Evolutionary conservation across 2,797 vertebrate genomes (phyloP).

Genomic region (Tamandua tetradactyla): DNA sequence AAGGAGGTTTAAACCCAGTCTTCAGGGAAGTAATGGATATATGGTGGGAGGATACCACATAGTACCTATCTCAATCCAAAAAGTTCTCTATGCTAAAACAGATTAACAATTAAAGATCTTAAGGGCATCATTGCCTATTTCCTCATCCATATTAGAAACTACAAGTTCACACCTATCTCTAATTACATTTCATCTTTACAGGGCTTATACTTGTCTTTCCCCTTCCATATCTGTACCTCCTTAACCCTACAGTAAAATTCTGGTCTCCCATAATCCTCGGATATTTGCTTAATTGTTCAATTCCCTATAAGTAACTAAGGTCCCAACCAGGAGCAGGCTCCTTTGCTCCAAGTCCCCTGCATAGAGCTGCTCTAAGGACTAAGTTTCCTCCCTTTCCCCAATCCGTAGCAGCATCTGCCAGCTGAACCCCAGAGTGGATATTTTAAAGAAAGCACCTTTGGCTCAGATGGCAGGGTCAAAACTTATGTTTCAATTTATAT

Average conservation of each 20-base stretch:
- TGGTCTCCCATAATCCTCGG: accelerated
- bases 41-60: too few species aligned
- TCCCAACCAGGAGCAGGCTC: neutral
- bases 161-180: neutral
- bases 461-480: neutral
- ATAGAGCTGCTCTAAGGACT: neutral
- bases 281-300: neutral
- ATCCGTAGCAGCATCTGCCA: neutral
- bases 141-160: neutral
- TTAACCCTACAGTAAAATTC: neutral
- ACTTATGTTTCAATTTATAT: accelerated
- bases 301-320: neutral
- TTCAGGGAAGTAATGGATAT: too few species aligned
- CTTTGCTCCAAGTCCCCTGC: neutral
- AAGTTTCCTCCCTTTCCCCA: neutral
- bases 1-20: too few species aligned
- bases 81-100: too few species aligned
- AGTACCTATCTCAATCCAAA: too few species aligned
- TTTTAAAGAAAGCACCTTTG: neutral
- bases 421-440: neutral
- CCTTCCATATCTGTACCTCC: neutral
- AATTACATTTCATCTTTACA: neutral
- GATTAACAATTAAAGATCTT: too few species aligned
- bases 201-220: neutral
- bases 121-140: accelerated